Evolutionary conservation across 2,113 vertebrate genomes (phyloP).

Genomic region (Accipiter cooperii): DNA sequence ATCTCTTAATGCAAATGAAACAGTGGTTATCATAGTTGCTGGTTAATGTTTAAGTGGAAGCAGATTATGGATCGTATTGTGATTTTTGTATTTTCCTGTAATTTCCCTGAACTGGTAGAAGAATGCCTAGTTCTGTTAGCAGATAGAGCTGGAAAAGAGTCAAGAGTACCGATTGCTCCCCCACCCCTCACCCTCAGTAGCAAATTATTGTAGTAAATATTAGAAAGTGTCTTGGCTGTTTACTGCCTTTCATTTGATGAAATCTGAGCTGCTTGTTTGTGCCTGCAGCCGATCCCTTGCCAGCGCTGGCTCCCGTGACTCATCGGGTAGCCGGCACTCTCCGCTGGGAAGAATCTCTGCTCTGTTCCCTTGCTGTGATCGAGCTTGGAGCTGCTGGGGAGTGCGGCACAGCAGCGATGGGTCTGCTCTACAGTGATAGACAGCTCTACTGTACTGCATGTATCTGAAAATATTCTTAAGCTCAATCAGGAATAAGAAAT

Average conservation of each 20-base stretch:
- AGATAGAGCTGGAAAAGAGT: neutral
- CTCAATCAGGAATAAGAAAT: neutral
- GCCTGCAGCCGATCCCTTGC: neutral
- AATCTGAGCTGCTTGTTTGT: constrained; percentile 25
- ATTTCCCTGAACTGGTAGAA: neutral
- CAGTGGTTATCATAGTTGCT: rapidly evolving
- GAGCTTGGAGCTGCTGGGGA: neutral
- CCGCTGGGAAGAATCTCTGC: neutral
- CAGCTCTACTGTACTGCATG: neutral
- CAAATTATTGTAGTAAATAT: neutral
- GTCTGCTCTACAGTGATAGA: rapidly evolving
- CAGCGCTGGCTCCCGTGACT: neutral
- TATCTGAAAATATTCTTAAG: neutral
- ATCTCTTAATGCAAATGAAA: neutral
- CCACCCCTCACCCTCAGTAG: neutral
- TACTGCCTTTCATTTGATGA: neutral
- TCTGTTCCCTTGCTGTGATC: neutral
- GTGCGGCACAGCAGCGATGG: rapidly evolving
- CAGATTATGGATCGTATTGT: neutral
- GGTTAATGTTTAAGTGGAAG: neutral
- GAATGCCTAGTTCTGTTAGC: neutral
- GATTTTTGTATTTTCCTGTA: neutral
- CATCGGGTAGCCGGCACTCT: rapidly evolving
- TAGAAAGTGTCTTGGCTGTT: neutral
- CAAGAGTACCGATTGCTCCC: neutral